Percentiles rank a stretch among this genome's conserved stretches.
These are phyloP conservation scores for Ischnus inquisitorius DNA, from an alignment of 2,888 invertebrate species.

Conservation along the genomic window DNA sequence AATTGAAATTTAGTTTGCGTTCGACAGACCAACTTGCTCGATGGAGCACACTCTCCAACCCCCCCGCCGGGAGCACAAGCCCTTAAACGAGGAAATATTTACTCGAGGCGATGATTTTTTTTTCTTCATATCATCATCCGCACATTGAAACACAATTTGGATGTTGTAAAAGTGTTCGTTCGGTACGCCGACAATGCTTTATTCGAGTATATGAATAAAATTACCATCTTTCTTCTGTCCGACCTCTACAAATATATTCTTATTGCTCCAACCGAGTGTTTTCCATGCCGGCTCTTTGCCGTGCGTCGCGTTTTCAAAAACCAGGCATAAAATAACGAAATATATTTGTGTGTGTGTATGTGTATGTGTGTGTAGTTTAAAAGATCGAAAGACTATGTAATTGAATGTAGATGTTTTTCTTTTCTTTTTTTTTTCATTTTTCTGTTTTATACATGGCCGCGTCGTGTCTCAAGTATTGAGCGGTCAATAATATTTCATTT, in stretches of 20 bases:
- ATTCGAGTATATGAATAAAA: slow-evolving; percentile 62
- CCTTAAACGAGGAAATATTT: slow-evolving; percentile 60
- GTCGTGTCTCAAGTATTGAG: slow-evolving; percentile 73
- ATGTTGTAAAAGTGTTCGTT: slow-evolving; percentile 33
- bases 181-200: slow-evolving; percentile 35
- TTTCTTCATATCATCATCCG: slow-evolving; percentile 15
- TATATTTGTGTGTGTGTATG: slow-evolving; percentile 12
- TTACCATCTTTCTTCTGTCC: slow-evolving; percentile 39
- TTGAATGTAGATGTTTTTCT: slow-evolving; percentile 63
- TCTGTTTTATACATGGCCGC: slow-evolving; percentile 80
- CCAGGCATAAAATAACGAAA: slow-evolving; percentile 62
- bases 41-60: slow-evolving; percentile 29
- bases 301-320: slow-evolving; percentile 59
- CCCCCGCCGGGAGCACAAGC: slow-evolving; percentile 49
- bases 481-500: slow-evolving; percentile 80
- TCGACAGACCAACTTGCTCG: slow-evolving; percentile 25
- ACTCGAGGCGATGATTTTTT: slow-evolving; percentile 58
- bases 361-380: slow-evolving; percentile 68
- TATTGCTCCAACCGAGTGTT: slow-evolving; percentile 61
- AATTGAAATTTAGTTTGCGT: slow-evolving; percentile 48
- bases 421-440: slow-evolving; percentile 51
- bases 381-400: slow-evolving; percentile 73
- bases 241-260: slow-evolving; percentile 66
- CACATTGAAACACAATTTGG: slow-evolving; percentile 23
- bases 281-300: slow-evolving; percentile 50